phyloP scores from a whole-genome alignment of 2,888 invertebrate genomes.

The Drosophila parthenogenetica region DNA sequence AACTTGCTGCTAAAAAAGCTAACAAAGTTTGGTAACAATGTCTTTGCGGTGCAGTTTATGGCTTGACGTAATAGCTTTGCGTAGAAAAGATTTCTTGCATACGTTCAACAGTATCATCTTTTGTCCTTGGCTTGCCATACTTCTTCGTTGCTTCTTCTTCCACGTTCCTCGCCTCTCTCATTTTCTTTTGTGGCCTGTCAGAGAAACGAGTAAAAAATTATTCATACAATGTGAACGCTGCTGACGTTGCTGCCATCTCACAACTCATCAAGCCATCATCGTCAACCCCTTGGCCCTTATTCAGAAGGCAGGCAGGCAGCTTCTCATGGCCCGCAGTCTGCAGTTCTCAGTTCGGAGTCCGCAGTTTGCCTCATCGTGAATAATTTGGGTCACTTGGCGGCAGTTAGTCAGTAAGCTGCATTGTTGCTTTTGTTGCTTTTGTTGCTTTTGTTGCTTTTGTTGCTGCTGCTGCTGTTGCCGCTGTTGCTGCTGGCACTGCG shows the following conservation, averaged over 20 bases:
- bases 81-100: constrained; percentile 33
- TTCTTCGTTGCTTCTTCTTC: not conserved
- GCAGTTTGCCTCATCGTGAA: constrained; percentile 62
- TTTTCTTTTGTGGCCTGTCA: constrained; percentile 58
- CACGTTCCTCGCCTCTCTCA: not conserved
- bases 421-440: constrained; percentile 50
- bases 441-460: constrained; percentile 17
- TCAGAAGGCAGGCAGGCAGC: constrained; percentile 5
- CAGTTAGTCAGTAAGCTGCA: constrained; percentile 81
- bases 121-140: constrained; percentile 5
- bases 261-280: constrained; percentile 35
- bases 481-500: constrained; percentile 55
- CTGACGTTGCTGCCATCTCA: constrained; percentile 50
- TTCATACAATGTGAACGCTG: constrained; percentile 63
- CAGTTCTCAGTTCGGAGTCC: not conserved
- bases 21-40: constrained; percentile 25
- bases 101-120: constrained; percentile 18
- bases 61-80: constrained; percentile 8
- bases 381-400: constrained; percentile 80
- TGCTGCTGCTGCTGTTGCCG: constrained; percentile 19
- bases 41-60: constrained; percentile 30
- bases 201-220: constrained; percentile 70
- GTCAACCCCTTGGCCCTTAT: constrained; percentile 22
- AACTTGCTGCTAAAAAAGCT: constrained; percentile 18
- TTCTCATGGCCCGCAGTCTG: constrained; percentile 4